Evolutionary conservation across 2,113 vertebrate genomes (phyloP).

Genomic region (Tachycineta bicolor): DNA sequence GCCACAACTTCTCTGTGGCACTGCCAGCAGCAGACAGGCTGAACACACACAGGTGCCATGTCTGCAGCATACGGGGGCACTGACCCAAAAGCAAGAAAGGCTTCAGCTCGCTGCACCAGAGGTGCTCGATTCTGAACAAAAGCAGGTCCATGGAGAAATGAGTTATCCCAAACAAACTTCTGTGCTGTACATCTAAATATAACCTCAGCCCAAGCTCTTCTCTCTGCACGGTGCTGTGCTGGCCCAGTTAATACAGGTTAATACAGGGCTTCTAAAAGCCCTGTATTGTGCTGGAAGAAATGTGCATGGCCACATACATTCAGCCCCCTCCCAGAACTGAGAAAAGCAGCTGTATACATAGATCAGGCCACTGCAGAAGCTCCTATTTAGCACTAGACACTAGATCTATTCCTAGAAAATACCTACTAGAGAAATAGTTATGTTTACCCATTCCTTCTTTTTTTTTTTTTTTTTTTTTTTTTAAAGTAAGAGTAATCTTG

Average conservation of each 20-base stretch:
- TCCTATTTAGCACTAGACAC: neutral
- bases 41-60: neutral
- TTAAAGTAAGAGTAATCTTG: neutral
- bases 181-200: neutral
- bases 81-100: neutral
- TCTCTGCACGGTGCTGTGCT: neutral
- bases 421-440: neutral
- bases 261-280: neutral
- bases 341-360: neutral
- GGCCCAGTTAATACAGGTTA: neutral
- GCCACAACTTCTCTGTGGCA: neutral
- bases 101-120: neutral
- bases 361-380: neutral
- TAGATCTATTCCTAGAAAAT: conserved; percentile 20
- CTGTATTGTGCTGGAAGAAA: neutral
- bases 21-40: neutral
- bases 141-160: neutral
- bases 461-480: neutral
- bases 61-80: neutral
- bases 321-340: neutral
- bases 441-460: neutral
- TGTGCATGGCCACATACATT: neutral
- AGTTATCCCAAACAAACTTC: neutral
- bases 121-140: neutral
- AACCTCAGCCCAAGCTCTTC: neutral